These are phyloP conservation scores for Bombus waltoni DNA, from an alignment of 1,140 invertebrate species.

Conservation along the genomic window DNA sequence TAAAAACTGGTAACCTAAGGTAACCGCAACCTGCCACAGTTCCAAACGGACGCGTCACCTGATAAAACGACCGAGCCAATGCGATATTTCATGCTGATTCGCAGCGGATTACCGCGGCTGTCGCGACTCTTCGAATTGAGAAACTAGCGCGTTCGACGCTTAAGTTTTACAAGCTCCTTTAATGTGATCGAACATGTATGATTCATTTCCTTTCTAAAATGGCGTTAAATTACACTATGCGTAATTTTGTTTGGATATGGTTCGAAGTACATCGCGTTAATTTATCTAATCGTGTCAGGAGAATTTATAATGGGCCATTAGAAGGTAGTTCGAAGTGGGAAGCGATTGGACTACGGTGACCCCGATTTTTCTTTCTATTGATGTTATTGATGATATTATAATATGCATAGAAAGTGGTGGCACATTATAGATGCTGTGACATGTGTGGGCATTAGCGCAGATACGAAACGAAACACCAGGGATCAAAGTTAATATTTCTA, in stretches of 20 bases:
- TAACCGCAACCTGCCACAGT: slow-evolving; percentile 46
- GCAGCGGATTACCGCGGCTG: slow-evolving; percentile 7
- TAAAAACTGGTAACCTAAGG: slow-evolving; percentile 67
- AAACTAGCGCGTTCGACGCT: neutral
- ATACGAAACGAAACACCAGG: no score
- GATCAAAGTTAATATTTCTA: no score
- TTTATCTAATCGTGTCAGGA: neutral
- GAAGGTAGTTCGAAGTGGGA: neutral
- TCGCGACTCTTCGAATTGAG: neutral
- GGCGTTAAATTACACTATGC: neutral
- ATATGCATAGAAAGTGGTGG: no score
- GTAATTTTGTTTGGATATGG: neutral
- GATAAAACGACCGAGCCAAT: slow-evolving; percentile 15
- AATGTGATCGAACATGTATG: neutral
- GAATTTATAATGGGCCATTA: neutral
- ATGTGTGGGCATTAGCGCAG: no score
- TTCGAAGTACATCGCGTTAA: neutral
- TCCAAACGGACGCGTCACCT: slow-evolving; percentile 13
- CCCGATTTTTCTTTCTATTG: neutral
- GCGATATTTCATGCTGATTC: slow-evolving; percentile 46
- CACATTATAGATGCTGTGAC: no score
- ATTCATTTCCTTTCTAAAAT: no score
- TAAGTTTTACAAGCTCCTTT: neutral
- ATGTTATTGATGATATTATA: neutral
- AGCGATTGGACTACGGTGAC: no score